Percentiles rank a stretch among this genome's conserved stretches.
phyloP scores from a whole-genome alignment of 1,140 invertebrate species.

The Nautilus pompilius region DNA sequence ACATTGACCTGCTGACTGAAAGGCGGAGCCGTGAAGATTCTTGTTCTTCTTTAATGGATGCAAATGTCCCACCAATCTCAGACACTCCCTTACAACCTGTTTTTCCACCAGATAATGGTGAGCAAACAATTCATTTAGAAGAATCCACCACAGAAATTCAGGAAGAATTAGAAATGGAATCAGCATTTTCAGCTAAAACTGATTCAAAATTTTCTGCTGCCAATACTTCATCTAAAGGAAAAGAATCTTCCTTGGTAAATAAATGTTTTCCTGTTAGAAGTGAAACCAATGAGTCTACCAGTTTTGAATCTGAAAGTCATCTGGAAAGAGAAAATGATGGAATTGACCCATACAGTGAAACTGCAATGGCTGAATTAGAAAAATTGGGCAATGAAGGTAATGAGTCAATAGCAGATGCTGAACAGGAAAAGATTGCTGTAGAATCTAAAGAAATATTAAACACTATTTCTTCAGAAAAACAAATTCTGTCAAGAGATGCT shows the following conservation, averaged over 20 bases:
- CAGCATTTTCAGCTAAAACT: neutral
- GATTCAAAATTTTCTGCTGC: neutral
- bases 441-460: neutral
- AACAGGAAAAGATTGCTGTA: neutral
- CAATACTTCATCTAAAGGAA: conserved; percentile 1
- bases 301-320: no score
- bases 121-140: neutral
- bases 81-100: neutral
- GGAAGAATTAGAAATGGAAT: no score
- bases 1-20: no score
- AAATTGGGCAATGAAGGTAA: conserved; percentile 33
- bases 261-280: no score
- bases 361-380: conserved; percentile 51
- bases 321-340: conserved; percentile 20
- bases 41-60: neutral
- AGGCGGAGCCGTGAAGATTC: no score
- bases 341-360: conserved; percentile 44
- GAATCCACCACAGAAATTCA: no score
- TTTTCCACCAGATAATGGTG: neutral
- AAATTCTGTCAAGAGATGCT: no score
- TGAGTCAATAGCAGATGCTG: no score
- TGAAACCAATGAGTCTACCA: no score
- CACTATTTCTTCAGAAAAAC: no score
- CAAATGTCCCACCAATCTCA: neutral
- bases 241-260: no score